Percentiles rank a stretch among this genome's conserved stretches.
phyloP scores from a whole-genome alignment of 2,888 invertebrate species.

The Eudasyphora cyanicolor region DNA sequence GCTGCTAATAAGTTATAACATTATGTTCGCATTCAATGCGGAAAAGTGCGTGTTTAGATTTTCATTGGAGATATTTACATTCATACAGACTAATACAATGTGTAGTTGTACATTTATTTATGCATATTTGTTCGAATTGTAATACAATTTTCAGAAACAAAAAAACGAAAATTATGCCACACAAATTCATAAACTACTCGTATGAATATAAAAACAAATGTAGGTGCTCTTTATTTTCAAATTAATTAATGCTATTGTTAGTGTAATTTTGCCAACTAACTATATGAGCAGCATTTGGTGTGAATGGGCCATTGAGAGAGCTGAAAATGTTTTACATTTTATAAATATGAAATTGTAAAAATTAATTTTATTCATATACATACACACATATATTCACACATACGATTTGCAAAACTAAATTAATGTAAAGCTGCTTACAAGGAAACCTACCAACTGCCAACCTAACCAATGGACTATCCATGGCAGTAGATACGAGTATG shows the following conservation, averaged over 20 bases:
- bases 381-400: too few species aligned
- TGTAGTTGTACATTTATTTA: too few species aligned
- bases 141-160: slow-evolving; percentile 7
- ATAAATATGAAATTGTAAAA: slow-evolving; percentile 20
- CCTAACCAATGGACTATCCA: too few species aligned
- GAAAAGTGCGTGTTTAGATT: slow-evolving; percentile 70
- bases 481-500: background rate
- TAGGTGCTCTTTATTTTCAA: background rate
- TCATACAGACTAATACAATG: background rate
- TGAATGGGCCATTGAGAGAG: background rate
- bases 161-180: background rate
- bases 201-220: slow-evolving; percentile 18
- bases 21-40: slow-evolving; percentile 58
- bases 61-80: slow-evolving; percentile 45
- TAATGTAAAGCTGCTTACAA: background rate
- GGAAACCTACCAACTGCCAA: background rate
- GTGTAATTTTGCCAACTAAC: slow-evolving; percentile 29
- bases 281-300: slow-evolving; percentile 7
- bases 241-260: slow-evolving; percentile 26
- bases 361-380: background rate
- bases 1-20: slow-evolving; percentile 4
- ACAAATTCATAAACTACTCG: slow-evolving; percentile 33
- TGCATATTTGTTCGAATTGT: slow-evolving; percentile 19
- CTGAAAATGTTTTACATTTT: background rate
- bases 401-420: background rate